A percentile compares a stretch with the other conserved stretches of the same genome.
Evolutionary conservation across 2,888 invertebrate genomes (phyloP).

Genomic region (Subacronicta megacephala): DNA sequence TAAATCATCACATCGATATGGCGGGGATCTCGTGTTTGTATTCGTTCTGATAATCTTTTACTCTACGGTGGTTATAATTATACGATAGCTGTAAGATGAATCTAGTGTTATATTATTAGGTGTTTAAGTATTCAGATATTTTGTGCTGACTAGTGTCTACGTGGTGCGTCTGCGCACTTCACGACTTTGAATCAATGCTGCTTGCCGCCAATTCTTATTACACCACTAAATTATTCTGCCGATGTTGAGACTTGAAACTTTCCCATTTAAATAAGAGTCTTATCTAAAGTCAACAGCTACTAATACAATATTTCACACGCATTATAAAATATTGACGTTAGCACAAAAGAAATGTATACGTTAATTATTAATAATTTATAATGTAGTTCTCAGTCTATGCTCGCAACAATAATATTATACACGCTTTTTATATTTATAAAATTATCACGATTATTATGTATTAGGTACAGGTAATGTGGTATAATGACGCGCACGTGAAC

Average conservation of each 20-base stretch:
- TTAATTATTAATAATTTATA: no score
- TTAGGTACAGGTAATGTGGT: slow-evolving; percentile 30
- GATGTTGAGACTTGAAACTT: no score
- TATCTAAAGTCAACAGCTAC: background rate
- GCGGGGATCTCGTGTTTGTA: slow-evolving; percentile 81
- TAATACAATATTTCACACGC: background rate
- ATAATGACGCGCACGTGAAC: slow-evolving; percentile 31
- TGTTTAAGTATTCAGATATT: slow-evolving; percentile 84
- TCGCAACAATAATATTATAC: slow-evolving; percentile 35
- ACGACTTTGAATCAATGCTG: slow-evolving; percentile 28
- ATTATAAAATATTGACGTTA: background rate
- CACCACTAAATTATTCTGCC: no score
- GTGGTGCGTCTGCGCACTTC: slow-evolving; percentile 55
- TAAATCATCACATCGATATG: slow-evolving; percentile 70
- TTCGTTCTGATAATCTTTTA: slow-evolving; percentile 78
- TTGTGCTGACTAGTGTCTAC: slow-evolving; percentile 76
- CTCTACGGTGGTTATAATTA: slow-evolving; percentile 86
- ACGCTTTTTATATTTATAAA: slow-evolving; percentile 33
- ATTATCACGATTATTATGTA: slow-evolving; percentile 23
- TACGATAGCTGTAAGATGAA: slow-evolving; percentile 84
- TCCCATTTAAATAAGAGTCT: background rate
- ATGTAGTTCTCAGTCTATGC: slow-evolving; percentile 19
- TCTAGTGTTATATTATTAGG: slow-evolving; percentile 73
- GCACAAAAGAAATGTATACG: slow-evolving; percentile 31
- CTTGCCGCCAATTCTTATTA: slow-evolving; percentile 28